A percentile compares a stretch with the other conserved stretches of the same genome.
Conservation (phyloP, 2,888 invertebrate species). For the Gastrophysa polygoni region DNA sequence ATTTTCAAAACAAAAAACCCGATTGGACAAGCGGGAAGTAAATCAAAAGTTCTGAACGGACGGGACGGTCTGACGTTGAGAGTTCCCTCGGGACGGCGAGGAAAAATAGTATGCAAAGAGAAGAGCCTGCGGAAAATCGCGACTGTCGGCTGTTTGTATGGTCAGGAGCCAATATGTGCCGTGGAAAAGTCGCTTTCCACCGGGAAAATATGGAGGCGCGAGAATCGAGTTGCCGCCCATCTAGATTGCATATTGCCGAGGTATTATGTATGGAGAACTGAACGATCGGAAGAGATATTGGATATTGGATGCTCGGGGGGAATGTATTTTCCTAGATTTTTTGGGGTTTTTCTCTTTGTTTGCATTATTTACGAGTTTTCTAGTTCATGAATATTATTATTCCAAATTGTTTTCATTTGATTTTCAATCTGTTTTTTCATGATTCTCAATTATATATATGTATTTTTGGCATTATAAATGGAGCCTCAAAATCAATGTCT, state of each 20-base stretch:
- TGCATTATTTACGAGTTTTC: too few relatives aligned
- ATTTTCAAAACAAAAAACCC: background rate
- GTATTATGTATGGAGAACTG: background rate
- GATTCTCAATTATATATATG: too few relatives aligned
- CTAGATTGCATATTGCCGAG: slow-evolving; percentile 52
- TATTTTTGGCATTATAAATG: too few relatives aligned
- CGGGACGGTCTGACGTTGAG: slow-evolving; percentile 20
- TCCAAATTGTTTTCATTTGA: too few relatives aligned
- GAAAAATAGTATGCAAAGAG: slow-evolving; percentile 36
- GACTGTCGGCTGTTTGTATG: slow-evolving; percentile 41
- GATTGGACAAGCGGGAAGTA: slow-evolving; percentile 17
- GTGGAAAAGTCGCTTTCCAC: slow-evolving; percentile 53
- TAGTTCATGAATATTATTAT: too few relatives aligned
- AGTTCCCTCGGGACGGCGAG: slow-evolving; percentile 26
- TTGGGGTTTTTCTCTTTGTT: too few relatives aligned
- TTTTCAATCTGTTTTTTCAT: too few relatives aligned
- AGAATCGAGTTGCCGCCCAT: slow-evolving; percentile 51
- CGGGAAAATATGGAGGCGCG: slow-evolving; percentile 56
- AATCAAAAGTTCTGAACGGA: slow-evolving; percentile 31
- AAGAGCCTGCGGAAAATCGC: slow-evolving; percentile 48
- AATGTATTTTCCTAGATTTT: too few relatives aligned
- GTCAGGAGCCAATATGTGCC: slow-evolving; percentile 56
- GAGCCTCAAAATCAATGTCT: too few relatives aligned
- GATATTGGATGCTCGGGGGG: too few relatives aligned
- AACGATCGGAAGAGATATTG: background rate